phyloP scores from a whole-genome alignment of 1,140 invertebrate genomes.

The Zaprionus ornatus region DNA sequence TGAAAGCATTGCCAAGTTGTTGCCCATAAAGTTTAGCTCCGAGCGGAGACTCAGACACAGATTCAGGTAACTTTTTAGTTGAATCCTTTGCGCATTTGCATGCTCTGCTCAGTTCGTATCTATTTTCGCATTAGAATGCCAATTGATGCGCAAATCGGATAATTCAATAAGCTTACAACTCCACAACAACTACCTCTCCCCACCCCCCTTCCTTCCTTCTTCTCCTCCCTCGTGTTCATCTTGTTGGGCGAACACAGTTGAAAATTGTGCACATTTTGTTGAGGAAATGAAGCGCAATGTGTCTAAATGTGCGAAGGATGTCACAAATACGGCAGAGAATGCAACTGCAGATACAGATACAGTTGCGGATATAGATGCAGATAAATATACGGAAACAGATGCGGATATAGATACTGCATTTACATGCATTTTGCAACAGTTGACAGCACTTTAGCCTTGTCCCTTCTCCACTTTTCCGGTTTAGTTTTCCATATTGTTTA shows the following conservation, averaged over 20 bases:
- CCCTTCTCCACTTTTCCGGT: neutral
- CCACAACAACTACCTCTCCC: neutral
- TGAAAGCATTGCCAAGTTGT: slow-evolving; percentile 48
- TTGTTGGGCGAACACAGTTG: neutral
- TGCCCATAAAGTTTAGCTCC: slow-evolving; percentile 42
- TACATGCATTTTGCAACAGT: slow-evolving; percentile 10
- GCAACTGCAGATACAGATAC: slow-evolving; percentile 1
- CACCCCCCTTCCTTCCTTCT: too few species aligned
- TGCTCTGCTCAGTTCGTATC: slow-evolving; percentile 46
- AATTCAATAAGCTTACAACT: slow-evolving; percentile 71
- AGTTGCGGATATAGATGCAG: neutral
- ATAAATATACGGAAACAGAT: slow-evolving; percentile 2
- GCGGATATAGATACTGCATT: slow-evolving; percentile 6
- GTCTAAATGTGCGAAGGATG: slow-evolving; percentile 21
- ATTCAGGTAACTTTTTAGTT: slow-evolving; percentile 56
- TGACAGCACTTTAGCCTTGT: slow-evolving; percentile 11
- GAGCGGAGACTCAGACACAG: neutral
- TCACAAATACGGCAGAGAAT: slow-evolving; percentile 5
- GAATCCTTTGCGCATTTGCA: slow-evolving; percentile 72
- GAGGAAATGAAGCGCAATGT: slow-evolving; percentile 38
- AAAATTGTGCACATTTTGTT: slow-evolving; percentile 33
- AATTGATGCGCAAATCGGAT: slow-evolving; percentile 74
- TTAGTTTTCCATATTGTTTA: slow-evolving; percentile 11
- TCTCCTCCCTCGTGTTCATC: slow-evolving; percentile 3
- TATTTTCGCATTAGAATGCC: slow-evolving; percentile 66